phyloP scores from a whole-genome alignment of 2,113 vertebrate genomes.

The Uria aalge region DNA sequence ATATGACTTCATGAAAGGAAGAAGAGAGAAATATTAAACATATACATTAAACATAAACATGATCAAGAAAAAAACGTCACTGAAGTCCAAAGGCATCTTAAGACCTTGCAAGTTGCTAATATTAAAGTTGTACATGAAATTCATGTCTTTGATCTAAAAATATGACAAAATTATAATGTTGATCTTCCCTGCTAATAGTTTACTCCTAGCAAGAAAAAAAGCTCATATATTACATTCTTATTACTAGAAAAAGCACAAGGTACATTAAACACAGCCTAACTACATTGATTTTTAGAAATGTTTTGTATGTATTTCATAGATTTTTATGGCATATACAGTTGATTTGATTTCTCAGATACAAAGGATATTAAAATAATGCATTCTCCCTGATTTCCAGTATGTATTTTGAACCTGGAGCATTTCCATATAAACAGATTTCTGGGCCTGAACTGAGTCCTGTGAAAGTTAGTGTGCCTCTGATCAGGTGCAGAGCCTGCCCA shows the following conservation, averaged over 20 bases:
- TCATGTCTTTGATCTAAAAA: background rate
- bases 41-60: no score
- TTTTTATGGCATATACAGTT: background rate
- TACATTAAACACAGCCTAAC: background rate
- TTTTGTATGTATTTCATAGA: background rate
- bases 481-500: background rate
- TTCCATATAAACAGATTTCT: background rate
- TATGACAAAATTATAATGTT: background rate
- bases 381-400: background rate
- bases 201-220: background rate
- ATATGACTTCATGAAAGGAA: background rate
- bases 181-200: background rate
- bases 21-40: background rate
- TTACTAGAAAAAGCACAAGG: background rate
- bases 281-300: background rate
- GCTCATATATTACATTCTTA: background rate
- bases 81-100: background rate
- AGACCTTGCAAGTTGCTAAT: background rate
- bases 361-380: background rate
- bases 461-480: background rate
- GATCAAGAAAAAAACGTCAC: background rate
- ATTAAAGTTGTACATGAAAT: background rate
- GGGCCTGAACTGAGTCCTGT: background rate
- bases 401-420: background rate
- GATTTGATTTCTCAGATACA: background rate